phyloP scores from a whole-genome alignment of 2,888 invertebrate genomes.

The Amiota minor region DNA sequence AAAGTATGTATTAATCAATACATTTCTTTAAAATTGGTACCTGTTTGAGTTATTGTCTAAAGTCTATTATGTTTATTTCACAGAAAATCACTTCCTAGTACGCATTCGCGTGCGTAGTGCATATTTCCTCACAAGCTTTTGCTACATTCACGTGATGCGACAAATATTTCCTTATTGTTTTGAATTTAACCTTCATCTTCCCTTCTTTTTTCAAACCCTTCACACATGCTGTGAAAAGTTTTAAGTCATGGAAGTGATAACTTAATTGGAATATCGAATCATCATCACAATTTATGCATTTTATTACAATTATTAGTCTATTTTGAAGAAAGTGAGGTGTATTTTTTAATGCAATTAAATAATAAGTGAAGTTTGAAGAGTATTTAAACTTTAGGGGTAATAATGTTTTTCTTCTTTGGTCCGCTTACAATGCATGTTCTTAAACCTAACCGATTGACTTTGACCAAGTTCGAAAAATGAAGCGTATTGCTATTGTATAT shows the following conservation, averaged over 20 bases:
- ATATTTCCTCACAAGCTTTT: slow-evolving; percentile 57
- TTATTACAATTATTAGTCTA: too few relatives aligned
- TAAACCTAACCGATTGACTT: slow-evolving; percentile 46
- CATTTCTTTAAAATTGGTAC: too few relatives aligned
- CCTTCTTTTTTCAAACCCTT: neutral
- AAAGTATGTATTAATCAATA: too few relatives aligned
- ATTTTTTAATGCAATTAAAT: too few relatives aligned
- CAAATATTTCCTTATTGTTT: slow-evolving; percentile 62
- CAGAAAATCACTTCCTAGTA: neutral
- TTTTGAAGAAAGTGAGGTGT: too few relatives aligned
- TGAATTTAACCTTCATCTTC: neutral
- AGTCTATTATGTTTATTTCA: too few relatives aligned
- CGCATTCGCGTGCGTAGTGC: slow-evolving; percentile 57
- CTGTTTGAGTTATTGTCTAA: too few relatives aligned
- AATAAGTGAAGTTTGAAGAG: too few relatives aligned
- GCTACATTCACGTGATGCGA: slow-evolving; percentile 62
- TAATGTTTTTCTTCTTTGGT: slow-evolving; percentile 19
- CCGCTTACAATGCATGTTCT: slow-evolving; percentile 54
- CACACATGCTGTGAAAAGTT: neutral
- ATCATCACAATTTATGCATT: too few relatives aligned
- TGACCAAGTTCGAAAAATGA: slow-evolving; percentile 32
- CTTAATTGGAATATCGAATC: too few relatives aligned
- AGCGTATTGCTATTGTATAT: slow-evolving; percentile 13
- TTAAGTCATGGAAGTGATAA: neutral
- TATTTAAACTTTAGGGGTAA: neutral